Evolutionary conservation across 2,797 vertebrate species (phyloP), one percentile per base, ranked within the genome.

Genomic region (Philypnodon macrostomus): DNA sequence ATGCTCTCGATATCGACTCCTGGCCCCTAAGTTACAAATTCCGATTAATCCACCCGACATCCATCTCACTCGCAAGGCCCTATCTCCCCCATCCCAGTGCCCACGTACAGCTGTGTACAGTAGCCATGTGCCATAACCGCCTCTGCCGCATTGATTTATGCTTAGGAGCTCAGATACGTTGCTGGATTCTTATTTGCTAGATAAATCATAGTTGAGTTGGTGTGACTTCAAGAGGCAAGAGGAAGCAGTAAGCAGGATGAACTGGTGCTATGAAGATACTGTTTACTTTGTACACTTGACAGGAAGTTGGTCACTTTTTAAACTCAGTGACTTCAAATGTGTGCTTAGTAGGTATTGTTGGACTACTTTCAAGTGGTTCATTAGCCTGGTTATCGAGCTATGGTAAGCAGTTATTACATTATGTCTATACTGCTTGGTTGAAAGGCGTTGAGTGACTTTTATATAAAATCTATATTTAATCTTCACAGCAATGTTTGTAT

Each of bases 21-120:
- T 66, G 63, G 55, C 72, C 65, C 48, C 6, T 36, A n/a, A 76
- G 73, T 68, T 67, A 59, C 51, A 61, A 63, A 77, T 57, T 58
- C 55, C 40, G 51, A 70, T 55, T 63, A 75, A 77, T 71, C 53
- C 67, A 35, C 49, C 36, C 60, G 39, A 45, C 32, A 44, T 61
- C 50, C 39, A 10, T 44, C 46, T 45, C 44, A 18, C 64, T 55
- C 8, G 1, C 52, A 33, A 10, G 24, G 45, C 30, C 37, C 54
- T 16, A 41, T 50, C 65, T 41, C 51, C n/a, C 6, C 12, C n/a
- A 19, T n/a, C n/a, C 4, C 37, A 4, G 18, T 14, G 47, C 53
- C 14, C 52, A 30, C 61, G 27, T n/a, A 11, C 3, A 13, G 5
- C 16, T 37, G 29, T 17, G 53, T 16, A 56, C n/a, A 40, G 18